Percentiles rank a stretch among this genome's conserved stretches.
Evolutionary conservation across 2,113 vertebrate species (phyloP).

Genomic region (Arizona elegans): DNA sequence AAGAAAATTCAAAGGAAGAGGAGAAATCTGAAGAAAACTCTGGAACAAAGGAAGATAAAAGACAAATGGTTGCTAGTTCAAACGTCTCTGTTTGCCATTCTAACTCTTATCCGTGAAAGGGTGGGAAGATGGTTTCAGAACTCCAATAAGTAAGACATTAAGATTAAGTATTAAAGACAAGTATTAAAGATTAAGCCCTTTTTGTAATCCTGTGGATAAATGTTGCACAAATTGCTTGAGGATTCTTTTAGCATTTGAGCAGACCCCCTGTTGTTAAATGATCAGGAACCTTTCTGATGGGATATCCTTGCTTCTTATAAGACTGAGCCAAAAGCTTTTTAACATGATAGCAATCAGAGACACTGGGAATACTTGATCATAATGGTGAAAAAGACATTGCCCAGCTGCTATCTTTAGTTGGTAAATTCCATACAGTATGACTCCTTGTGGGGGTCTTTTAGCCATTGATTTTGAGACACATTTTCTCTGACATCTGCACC

Average conservation of each 20-base stretch:
- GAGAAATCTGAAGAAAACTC: neutral
- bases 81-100: neutral
- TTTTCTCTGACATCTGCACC: neutral
- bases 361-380: neutral
- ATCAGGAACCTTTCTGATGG: neutral
- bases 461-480: neutral
- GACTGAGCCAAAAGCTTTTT: neutral
- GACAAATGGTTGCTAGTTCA: neutral
- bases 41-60: neutral
- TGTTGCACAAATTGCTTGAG: neutral
- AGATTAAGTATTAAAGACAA: neutral
- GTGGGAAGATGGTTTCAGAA: neutral
- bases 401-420: neutral
- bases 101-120: neutral
- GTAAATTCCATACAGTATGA: neutral
- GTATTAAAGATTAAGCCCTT: neutral
- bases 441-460: neutral
- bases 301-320: neutral
- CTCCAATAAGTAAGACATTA: slow-evolving; percentile 9
- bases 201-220: neutral
- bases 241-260: neutral
- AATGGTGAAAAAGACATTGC: neutral
- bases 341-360: neutral
- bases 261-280: neutral
- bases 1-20: slow-evolving; percentile 26